Evolutionary conservation across 2,888 invertebrate species (phyloP).

Genomic region (Dryobotodes eremita): DNA sequence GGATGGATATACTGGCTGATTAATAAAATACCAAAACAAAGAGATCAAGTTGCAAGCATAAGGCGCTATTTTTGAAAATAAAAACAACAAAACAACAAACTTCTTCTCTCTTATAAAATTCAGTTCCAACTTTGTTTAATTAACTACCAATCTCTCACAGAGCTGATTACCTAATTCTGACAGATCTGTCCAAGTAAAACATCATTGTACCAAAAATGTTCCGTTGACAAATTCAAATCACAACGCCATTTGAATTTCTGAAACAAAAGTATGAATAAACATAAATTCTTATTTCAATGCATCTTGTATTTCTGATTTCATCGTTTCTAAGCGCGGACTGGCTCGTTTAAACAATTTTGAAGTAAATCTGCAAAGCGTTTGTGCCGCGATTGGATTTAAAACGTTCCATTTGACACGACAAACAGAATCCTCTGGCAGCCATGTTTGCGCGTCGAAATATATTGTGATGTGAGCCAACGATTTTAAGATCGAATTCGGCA

Average conservation of each 20-base stretch:
- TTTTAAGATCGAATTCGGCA: constrained; percentile 67
- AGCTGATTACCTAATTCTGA: neutral
- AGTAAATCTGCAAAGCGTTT: constrained; percentile 67
- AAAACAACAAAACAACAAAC: too few species aligned
- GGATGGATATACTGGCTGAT: neutral
- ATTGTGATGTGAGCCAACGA: constrained; percentile 67
- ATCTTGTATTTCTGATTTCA: constrained; percentile 46
- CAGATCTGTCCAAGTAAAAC: neutral
- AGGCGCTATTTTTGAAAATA: neutral
- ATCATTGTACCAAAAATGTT: neutral
- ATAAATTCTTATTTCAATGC: constrained; percentile 36
- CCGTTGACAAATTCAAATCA: constrained; percentile 36
- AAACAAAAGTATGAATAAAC: constrained; percentile 37
- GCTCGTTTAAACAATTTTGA: constrained; percentile 65
- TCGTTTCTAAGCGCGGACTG: constrained; percentile 42
- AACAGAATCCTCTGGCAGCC: constrained; percentile 69
- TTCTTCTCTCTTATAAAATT: neutral
- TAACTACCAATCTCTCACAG: neutral
- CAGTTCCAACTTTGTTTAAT: neutral
- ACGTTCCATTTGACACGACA: constrained; percentile 79
- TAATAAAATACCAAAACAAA: neutral
- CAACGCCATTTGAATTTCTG: constrained; percentile 28
- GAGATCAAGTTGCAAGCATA: neutral
- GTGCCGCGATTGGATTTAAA: constrained; percentile 73
- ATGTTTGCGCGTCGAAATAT: constrained; percentile 73